Evolutionary conservation across 2,113 vertebrate genomes (phyloP).

Genomic region (Grammomys dolichurus): DNA sequence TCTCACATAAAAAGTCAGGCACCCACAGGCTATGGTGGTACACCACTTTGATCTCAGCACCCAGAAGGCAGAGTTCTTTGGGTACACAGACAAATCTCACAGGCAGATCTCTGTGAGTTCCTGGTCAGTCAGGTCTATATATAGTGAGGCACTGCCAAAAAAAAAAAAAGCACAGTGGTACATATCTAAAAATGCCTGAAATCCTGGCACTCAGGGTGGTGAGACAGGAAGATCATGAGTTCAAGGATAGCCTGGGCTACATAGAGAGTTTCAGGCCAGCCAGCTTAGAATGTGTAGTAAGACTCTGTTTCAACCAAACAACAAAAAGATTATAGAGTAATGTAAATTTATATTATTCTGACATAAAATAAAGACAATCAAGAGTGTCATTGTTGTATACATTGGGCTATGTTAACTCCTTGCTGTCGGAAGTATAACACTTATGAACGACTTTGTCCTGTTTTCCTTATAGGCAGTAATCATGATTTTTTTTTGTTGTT

Average conservation of each 20-base stretch:
- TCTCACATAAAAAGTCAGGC: neutral
- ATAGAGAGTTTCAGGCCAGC: neutral
- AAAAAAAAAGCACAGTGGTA: neutral
- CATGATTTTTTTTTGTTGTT: no score
- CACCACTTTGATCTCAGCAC: neutral
- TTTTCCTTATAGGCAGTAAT: no score
- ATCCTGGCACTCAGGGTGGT: neutral
- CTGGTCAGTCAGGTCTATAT: neutral
- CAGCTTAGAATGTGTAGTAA: neutral
- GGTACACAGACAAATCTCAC: no score
- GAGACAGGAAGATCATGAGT: neutral
- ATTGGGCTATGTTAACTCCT: no score
- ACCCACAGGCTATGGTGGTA: neutral
- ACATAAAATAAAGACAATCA: no score
- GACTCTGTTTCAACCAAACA: neutral
- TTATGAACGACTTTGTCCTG: no score
- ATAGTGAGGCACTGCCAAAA: neutral
- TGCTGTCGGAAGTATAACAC: no score
- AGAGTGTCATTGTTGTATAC: no score
- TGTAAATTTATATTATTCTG: no score
- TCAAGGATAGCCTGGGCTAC: neutral
- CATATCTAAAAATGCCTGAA: neutral
- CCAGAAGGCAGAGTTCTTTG: neutral
- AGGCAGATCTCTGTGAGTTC: neutral
- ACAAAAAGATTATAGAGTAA: neutral